phyloP scores from a whole-genome alignment of 2,797 vertebrate genomes.

The Gadopsis marmoratus region DNA sequence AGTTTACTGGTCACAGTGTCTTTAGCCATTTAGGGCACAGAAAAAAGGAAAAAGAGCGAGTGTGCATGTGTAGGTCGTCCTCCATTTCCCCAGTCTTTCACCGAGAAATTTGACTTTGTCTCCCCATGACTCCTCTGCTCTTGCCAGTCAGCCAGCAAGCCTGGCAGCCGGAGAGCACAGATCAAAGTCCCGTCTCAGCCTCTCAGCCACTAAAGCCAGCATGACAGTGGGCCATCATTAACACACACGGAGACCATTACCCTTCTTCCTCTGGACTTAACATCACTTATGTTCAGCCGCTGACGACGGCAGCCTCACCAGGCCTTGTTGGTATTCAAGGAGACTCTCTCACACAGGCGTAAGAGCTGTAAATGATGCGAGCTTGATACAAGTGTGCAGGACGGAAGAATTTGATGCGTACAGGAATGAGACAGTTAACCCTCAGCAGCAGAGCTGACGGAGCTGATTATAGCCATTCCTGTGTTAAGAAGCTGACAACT shows the following conservation, averaged over 20 bases:
- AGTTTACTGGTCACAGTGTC: slow-evolving; percentile 43
- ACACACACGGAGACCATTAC: slow-evolving; percentile 59
- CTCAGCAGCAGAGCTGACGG: slow-evolving; percentile 61
- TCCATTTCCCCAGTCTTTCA: slow-evolving; percentile 47
- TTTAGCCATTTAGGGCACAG: slow-evolving; percentile 28
- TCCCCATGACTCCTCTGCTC: slow-evolving; percentile 60
- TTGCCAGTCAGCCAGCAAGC: slow-evolving; percentile 56
- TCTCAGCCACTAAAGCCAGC: slow-evolving; percentile 69
- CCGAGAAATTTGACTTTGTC: slow-evolving; percentile 71
- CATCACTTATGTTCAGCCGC: slow-evolving; percentile 54
- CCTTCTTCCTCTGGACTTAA: slow-evolving; percentile 60
- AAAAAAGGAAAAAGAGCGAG: background rate
- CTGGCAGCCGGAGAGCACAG: slow-evolving; percentile 63
- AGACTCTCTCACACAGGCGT: slow-evolving; percentile 33
- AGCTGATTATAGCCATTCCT: slow-evolving; percentile 65
- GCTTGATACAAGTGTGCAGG: slow-evolving; percentile 32
- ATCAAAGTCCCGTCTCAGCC: slow-evolving; percentile 72
- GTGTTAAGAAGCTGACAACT: slow-evolving; percentile 64
- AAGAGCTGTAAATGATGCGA: slow-evolving; percentile 33
- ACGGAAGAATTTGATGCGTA: slow-evolving; percentile 49
- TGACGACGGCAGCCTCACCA: slow-evolving; percentile 38
- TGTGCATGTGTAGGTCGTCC: slow-evolving; percentile 12
- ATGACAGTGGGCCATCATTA: slow-evolving; percentile 74
- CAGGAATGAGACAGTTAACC: slow-evolving; percentile 68
- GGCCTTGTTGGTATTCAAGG: slow-evolving; percentile 52